phyloP scores from a whole-genome alignment of 2,888 invertebrate genomes.

The Lepidochrysops patricia region DNA sequence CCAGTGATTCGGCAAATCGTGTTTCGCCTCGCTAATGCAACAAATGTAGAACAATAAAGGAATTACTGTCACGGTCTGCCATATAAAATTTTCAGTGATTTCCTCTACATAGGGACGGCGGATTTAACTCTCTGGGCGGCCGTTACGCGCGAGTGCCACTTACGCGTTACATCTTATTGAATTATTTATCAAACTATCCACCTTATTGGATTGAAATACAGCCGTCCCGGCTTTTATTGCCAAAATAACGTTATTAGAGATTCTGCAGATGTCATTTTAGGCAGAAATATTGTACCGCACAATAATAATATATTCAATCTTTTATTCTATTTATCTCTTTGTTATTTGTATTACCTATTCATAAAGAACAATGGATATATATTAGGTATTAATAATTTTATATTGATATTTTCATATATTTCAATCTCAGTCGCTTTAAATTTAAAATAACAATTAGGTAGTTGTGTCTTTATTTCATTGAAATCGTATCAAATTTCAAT shows the following conservation, averaged over 20 bases:
- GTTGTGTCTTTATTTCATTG: background rate
- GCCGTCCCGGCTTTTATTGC: slow-evolving; percentile 37
- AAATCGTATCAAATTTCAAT: background rate
- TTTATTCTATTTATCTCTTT: background rate
- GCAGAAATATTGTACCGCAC: slow-evolving; percentile 12
- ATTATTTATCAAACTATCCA: slow-evolving; percentile 69
- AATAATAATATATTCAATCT: background rate
- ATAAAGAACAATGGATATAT: no score
- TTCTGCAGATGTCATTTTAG: slow-evolving; percentile 28
- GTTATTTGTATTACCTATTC: background rate
- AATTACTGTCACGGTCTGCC: slow-evolving; percentile 42
- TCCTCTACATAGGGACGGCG: slow-evolving; percentile 38
- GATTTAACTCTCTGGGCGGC: slow-evolving; percentile 48
- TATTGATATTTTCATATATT: background rate
- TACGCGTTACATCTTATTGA: slow-evolving; percentile 68
- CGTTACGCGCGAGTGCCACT: slow-evolving; percentile 64
- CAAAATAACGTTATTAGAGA: slow-evolving; percentile 40
- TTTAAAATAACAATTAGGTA: background rate
- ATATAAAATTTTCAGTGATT: slow-evolving; percentile 57
- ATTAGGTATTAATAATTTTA: background rate
- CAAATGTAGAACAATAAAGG: slow-evolving; percentile 23
- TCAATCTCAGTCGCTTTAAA: no score
- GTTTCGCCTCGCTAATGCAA: slow-evolving; percentile 4
- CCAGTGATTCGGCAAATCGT: background rate
- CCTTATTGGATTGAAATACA: slow-evolving; percentile 67